Evolutionary conservation across 2,797 vertebrate species (phyloP).

Genomic region (Intellagama lesueurii): DNA sequence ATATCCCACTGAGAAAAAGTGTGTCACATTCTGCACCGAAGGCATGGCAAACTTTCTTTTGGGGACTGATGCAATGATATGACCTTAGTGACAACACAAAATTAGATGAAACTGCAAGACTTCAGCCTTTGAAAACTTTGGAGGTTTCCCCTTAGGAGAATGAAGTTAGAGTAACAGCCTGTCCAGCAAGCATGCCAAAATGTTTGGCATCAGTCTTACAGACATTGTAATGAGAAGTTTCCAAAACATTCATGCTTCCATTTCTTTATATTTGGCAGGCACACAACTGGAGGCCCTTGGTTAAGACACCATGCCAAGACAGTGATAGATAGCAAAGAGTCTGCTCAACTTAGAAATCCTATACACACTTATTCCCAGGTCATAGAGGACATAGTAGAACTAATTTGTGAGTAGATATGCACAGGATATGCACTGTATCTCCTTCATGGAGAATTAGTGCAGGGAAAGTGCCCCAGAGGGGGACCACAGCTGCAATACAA

Average conservation of each 20-base stretch:
- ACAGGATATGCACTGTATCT: too few relatives aligned
- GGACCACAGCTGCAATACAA: too few relatives aligned
- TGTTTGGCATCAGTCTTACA: slow-evolving; percentile 4
- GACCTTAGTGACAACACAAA: background rate
- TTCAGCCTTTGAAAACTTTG: too few relatives aligned
- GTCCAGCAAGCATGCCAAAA: slow-evolving; percentile 14
- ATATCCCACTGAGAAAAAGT: too few relatives aligned
- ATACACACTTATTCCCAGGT: background rate
- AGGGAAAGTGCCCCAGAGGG: too few relatives aligned
- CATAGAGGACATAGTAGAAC: background rate
- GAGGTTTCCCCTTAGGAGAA: background rate
- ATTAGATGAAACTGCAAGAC: background rate
- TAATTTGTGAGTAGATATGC: background rate
- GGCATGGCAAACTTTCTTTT: too few relatives aligned
- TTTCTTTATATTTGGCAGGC: background rate
- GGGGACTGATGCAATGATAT: background rate
- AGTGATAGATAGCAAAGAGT: background rate
- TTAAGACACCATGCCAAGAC: background rate
- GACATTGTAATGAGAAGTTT: background rate
- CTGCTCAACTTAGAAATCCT: background rate
- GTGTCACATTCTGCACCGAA: too few relatives aligned
- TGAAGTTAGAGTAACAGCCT: background rate
- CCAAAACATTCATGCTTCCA: background rate
- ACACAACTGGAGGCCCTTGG: background rate
- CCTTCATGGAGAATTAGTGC: too few relatives aligned